These are phyloP conservation scores for Odobenus rosmarus DNA, from an alignment of 2,113 vertebrate species.

Conservation along the genomic window DNA sequence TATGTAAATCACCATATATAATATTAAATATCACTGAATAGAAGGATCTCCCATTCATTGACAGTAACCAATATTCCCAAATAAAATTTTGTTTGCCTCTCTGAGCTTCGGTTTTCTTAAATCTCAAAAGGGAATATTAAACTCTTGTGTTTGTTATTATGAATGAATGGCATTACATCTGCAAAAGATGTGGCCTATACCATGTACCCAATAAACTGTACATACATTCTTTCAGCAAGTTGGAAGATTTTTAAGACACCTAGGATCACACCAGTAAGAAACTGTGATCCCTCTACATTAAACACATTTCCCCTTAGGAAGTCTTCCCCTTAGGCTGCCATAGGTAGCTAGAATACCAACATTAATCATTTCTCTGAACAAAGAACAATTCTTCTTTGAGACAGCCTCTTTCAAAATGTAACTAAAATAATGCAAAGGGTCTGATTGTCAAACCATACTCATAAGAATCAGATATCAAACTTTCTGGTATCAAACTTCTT, in stretches of 20 bases:
- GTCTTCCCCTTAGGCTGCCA: neutral
- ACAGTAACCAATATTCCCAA: neutral
- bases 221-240: neutral
- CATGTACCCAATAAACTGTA: neutral
- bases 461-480: neutral
- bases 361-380: neutral
- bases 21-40: neutral
- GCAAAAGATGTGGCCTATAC: neutral
- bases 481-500: neutral
- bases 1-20: no score
- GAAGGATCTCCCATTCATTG: neutral
- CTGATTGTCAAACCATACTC: neutral
- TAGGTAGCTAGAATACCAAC: neutral
- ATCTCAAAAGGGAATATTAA: neutral
- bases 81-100: neutral
- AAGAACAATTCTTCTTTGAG: neutral
- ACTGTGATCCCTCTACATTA: neutral
- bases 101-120: neutral
- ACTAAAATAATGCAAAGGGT: neutral
- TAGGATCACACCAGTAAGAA: neutral
- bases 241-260: neutral
- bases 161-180: neutral
- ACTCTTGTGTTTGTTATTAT: neutral
- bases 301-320: neutral
- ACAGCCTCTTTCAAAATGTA: neutral